Conservation (phyloP, 2,888 invertebrate species). For the Prosopocoilus inquinatus region DNA sequence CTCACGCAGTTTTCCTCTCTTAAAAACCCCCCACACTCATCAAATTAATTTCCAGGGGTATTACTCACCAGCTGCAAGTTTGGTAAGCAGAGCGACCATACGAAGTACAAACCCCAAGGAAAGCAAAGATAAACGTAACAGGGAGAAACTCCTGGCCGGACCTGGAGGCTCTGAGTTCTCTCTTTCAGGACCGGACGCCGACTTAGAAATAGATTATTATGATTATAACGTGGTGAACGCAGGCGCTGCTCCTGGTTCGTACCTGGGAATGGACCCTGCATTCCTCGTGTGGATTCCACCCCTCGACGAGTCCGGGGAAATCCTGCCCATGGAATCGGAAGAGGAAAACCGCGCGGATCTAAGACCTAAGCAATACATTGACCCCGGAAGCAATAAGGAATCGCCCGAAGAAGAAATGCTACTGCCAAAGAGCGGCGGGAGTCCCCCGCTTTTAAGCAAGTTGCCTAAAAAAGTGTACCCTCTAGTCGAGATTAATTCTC, state of each 20-base stretch:
- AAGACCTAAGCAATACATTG: slow-evolving; percentile 46
- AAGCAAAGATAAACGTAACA: slow-evolving; percentile 75
- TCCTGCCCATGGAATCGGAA: slow-evolving; percentile 56
- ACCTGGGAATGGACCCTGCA: slow-evolving; percentile 86
- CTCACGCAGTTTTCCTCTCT: slow-evolving; percentile 1
- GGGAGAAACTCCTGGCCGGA: slow-evolving; percentile 63
- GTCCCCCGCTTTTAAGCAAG: slow-evolving; percentile 33
- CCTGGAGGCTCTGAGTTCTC: slow-evolving; percentile 71
- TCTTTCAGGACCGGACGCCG: slow-evolving; percentile 67
- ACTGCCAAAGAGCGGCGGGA: slow-evolving; percentile 43
- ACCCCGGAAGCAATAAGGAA: slow-evolving; percentile 67
- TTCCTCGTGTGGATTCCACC: slow-evolving; percentile 88
- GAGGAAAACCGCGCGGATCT: slow-evolving; percentile 28
- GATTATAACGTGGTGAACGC: slow-evolving; percentile 85
- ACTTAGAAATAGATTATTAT: slow-evolving; percentile 83
- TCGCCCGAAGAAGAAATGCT: slow-evolving; percentile 61
- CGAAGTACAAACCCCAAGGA: slow-evolving; percentile 68
- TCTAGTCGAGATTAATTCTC: slow-evolving; percentile 28
- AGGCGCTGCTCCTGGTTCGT: slow-evolving; percentile 81
- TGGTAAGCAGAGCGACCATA: slow-evolving; percentile 65
- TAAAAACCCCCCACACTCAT: not conserved
- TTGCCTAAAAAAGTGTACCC: slow-evolving; percentile 35
- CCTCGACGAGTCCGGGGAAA: slow-evolving; percentile 64
- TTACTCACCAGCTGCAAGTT: slow-evolving; percentile 69
- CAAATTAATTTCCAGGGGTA: slow-evolving; percentile 57